phyloP scores from a whole-genome alignment of 2,888 invertebrate species.

The Pollenia amentaria region DNA sequence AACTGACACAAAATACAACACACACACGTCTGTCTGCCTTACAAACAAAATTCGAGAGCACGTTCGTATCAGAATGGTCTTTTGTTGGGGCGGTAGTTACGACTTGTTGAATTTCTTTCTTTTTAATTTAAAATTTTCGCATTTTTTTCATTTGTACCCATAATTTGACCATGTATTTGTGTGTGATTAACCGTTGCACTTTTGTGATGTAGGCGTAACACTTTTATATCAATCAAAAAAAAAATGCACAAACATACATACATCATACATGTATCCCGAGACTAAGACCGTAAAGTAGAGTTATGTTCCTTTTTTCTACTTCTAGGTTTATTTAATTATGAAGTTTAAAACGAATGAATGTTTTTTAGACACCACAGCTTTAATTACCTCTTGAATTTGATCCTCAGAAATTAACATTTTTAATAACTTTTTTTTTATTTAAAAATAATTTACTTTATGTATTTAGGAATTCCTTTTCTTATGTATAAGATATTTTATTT shows the following conservation, averaged over 20 bases:
- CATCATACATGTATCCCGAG: slow-evolving; percentile 30
- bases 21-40: not conserved
- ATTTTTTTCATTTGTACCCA: slow-evolving; percentile 12
- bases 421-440: slow-evolving; percentile 32
- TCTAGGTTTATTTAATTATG: slow-evolving; percentile 51
- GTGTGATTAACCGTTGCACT: slow-evolving; percentile 65
- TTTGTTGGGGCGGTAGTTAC: slow-evolving; percentile 59
- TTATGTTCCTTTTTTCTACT: slow-evolving; percentile 22
- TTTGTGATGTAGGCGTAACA: slow-evolving; percentile 76
- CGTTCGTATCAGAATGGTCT: not conserved
- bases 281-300: slow-evolving; percentile 39
- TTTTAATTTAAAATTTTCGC: slow-evolving; percentile 38
- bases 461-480: not conserved
- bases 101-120: slow-evolving; percentile 26
- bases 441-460: not conserved
- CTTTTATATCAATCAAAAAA: slow-evolving; percentile 77
- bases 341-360: not conserved
- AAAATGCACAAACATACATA: too few relatives aligned
- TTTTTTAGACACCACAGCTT: slow-evolving; percentile 9
- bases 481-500: slow-evolving; percentile 1
- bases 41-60: slow-evolving; percentile 6
- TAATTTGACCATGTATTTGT: not conserved
- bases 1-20: slow-evolving; percentile 4
- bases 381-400: slow-evolving; percentile 83
- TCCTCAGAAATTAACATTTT: slow-evolving; percentile 83